Conservation (phyloP, 2,113 vertebrate genomes). For the Catharus minimus region DNA sequence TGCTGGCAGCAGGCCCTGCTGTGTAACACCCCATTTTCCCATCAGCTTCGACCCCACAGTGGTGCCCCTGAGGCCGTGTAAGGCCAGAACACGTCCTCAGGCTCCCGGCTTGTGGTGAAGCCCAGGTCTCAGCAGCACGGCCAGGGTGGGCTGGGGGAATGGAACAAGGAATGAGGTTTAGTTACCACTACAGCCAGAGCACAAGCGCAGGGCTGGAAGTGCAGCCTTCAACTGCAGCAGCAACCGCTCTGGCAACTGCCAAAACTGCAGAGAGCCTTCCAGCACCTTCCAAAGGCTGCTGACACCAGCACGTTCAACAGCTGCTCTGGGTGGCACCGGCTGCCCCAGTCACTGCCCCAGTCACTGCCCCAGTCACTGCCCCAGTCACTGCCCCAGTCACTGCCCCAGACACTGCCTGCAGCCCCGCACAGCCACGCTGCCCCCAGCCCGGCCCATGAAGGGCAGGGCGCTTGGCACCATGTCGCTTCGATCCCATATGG, state of each 20-base stretch:
- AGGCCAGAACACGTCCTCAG: neutral
- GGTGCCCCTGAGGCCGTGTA: accelerated
- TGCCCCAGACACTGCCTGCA: neutral
- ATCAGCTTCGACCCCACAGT: accelerated
- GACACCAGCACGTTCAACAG: neutral
- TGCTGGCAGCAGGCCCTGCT: neutral
- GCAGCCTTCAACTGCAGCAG: neutral
- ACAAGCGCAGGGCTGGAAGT: neutral
- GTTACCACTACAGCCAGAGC: neutral
- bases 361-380: too few species aligned
- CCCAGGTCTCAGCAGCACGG: accelerated
- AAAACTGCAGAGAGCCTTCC: neutral
- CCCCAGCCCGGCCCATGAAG: neutral
- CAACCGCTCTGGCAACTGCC: neutral
- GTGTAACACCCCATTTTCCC: neutral
- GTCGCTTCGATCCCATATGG: accelerated
- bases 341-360: neutral
- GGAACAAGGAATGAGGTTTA: neutral
- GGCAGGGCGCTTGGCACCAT: neutral
- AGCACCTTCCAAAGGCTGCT: neutral
- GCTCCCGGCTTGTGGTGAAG: accelerated
- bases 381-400: neutral
- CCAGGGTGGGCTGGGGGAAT: neutral
- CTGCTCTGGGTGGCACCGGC: neutral
- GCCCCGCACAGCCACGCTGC: accelerated